Conservation (phyloP, 2,888 invertebrate genomes). For the Incurvaria masculella region DNA sequence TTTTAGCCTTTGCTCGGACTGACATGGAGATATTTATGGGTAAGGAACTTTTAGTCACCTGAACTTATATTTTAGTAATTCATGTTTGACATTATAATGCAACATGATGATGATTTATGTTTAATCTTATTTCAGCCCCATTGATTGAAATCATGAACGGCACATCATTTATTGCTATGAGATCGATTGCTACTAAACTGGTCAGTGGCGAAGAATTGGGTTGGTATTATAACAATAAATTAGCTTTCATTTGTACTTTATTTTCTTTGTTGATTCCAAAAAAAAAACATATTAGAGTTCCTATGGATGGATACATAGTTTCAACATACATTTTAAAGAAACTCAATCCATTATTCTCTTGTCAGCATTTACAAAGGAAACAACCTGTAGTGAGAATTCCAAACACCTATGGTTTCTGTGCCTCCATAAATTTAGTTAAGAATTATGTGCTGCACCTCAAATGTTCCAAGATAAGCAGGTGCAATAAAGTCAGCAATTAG, state of each 20-base stretch:
- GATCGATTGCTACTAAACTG: constrained; percentile 71
- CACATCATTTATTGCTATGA: constrained; percentile 69
- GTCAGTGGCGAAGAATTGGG: constrained; percentile 69
- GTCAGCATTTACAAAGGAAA: constrained; percentile 8
- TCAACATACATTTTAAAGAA: constrained; percentile 3
- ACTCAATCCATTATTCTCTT: background rate
- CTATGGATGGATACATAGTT: background rate
- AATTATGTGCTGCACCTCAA: background rate
- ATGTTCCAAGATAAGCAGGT: background rate
- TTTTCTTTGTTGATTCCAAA: constrained; percentile 1
- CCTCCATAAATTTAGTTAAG: background rate
- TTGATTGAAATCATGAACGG: constrained; percentile 68
- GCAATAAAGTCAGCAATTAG: background rate
- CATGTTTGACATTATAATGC: constrained; percentile 1
- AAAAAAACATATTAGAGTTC: background rate
- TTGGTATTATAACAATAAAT: constrained; percentile 35
- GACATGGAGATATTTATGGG: constrained; percentile 36
- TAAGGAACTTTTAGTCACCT: constrained; percentile 22
- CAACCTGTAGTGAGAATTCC: no score
- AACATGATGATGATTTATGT: background rate
- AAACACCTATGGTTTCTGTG: no score
- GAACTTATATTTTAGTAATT: constrained; percentile 39
- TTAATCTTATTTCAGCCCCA: constrained; percentile 51
- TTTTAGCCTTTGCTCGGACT: constrained; percentile 32
- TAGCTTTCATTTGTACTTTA: no score